Evolutionary conservation across 2,888 invertebrate species (phyloP), one percentile per base, ranked within the genome.

Genomic region (Netelia inedita): DNA sequence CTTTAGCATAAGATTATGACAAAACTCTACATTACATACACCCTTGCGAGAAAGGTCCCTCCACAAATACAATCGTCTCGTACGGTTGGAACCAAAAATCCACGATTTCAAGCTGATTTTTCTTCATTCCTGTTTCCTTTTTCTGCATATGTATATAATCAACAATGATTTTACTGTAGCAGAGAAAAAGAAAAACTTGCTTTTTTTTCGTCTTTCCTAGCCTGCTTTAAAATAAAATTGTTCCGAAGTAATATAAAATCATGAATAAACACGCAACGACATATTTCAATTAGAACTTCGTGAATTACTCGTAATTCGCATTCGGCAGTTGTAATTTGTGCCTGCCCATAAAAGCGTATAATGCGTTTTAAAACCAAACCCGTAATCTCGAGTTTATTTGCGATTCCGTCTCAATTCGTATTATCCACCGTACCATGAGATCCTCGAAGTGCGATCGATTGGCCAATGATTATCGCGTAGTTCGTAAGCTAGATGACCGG

Each of bases 401-500:
- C 53, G 16, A 16, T 53, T 53, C 53, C 14, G 14, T 16, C 2
- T 53, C 53, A 53, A n/a, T 53, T 16, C 3, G 16, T 53, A n/a
- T 16, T 53, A 14, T 53, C 8, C 53, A 53, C 16, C 53, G 16
- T 55, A 35, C 5, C 35, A 6, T 6, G 35, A 35, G 35, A 35
- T 35, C 6, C 35, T 35, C 35, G 35, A 35, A 35, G 35, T 5
- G 35, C 35, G 35, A 35, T 35, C 35, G 35, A 35, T 28, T 28
- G 5, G 28, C 28, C 28, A 28, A 28, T 28, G 28, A 28, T 35
- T 35, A 35, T 35, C 35, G 35, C 35, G 35, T 35, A 65, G 8
- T 65, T 28, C 53, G 28, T 11, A 28, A 63, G 63, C 46, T 65
- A 19, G 41, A 84, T 80, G 68, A 86, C 76, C 83, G 86, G 86